These are phyloP conservation scores for Papilio elwesi DNA, from an alignment of 2,888 invertebrate species.

Conservation along the genomic window DNA sequence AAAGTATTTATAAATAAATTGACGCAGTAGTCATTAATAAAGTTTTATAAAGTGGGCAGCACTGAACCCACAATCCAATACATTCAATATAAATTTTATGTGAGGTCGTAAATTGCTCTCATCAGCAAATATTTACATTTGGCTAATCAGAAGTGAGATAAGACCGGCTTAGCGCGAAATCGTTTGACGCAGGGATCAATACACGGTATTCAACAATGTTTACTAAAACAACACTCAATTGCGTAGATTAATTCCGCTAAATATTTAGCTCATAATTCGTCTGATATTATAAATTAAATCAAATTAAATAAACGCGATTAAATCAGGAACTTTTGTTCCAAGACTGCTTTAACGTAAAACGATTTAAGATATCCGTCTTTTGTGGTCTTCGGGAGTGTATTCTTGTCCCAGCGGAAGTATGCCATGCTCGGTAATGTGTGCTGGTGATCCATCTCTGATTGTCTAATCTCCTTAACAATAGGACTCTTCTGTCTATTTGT, in stretches of 20 bases:
- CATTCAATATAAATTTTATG: constrained; percentile 9
- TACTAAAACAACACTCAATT: neutral
- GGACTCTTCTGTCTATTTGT: too few species aligned
- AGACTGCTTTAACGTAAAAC: neutral
- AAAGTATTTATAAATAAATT: too few species aligned
- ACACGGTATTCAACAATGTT: constrained; percentile 8
- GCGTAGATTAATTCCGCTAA: neutral
- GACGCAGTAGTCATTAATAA: too few species aligned
- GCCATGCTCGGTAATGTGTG: too few species aligned
- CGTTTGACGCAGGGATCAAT: constrained; percentile 1
- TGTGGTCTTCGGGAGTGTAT: neutral
- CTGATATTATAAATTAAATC: neutral
- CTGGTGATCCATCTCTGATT: too few species aligned
- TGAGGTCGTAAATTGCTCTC: constrained; percentile 10
- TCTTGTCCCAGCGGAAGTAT: neutral
- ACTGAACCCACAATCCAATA: neutral
- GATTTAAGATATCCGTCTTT: neutral
- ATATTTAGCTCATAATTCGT: constrained; percentile 4
- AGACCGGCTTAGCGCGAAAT: neutral
- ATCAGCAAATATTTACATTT: constrained; percentile 16
- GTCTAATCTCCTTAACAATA: too few species aligned
- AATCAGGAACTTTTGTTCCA: neutral
- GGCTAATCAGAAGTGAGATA: constrained; percentile 8
- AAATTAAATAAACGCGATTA: neutral
- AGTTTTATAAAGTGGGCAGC: too few species aligned